phyloP scores from a whole-genome alignment of 1,140 invertebrate genomes.

The Polypedilum vanderplanki region DNA sequence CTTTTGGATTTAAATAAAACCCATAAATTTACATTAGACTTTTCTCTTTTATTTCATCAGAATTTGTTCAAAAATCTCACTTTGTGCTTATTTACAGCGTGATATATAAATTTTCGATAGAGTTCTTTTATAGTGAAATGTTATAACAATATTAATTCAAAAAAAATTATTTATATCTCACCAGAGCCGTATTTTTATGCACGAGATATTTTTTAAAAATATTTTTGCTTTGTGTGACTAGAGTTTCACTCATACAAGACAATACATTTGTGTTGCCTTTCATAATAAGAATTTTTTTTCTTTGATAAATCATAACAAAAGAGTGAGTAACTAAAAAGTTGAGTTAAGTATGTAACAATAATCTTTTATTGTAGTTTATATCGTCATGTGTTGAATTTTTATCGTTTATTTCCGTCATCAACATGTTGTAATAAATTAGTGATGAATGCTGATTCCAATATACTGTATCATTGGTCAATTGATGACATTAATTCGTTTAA shows the following conservation, averaged over 20 bases:
- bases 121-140: no score
- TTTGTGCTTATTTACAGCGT: no score
- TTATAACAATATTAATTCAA: no score
- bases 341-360: not conserved
- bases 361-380: not conserved
- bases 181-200: no score
- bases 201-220: not conserved
- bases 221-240: not conserved
- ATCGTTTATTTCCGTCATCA: not conserved
- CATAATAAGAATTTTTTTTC: not conserved
- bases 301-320: not conserved
- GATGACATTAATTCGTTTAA: slow-evolving; percentile 40
- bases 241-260: slow-evolving; percentile 1
- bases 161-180: no score
- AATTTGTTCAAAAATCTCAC: no score
- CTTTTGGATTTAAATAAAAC: no score
- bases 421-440: not conserved
- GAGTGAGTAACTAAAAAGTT: not conserved
- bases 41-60: no score
- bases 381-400: not conserved
- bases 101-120: no score
- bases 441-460: not conserved
- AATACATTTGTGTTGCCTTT: not conserved
- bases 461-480: not conserved
- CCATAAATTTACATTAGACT: no score